Conservation (phyloP, 2,797 vertebrate genomes). For the Tenualosa thibaudeaui region DNA sequence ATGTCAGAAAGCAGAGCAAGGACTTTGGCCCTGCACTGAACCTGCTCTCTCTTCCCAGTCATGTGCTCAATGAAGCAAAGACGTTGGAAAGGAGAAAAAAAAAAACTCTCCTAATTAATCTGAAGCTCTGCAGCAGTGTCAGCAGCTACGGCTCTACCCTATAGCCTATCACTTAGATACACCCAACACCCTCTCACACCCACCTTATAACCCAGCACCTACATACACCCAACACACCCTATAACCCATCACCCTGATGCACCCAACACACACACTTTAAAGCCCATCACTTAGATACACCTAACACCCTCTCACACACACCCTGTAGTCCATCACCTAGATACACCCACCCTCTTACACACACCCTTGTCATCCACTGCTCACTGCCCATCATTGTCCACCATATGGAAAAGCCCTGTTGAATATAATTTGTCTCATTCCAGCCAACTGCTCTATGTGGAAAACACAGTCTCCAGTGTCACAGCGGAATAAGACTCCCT, state of each 20-base stretch:
- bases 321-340: not conserved
- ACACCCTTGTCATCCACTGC: not conserved
- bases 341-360: not conserved
- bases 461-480: too few relatives aligned
- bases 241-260: not conserved
- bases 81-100: constrained; percentile 22
- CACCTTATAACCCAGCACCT: not conserved
- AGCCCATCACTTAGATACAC: too few relatives aligned
- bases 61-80: constrained; percentile 49
- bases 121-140: not conserved
- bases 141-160: not conserved
- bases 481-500: too few relatives aligned
- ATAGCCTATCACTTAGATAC: not conserved
- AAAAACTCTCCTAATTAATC: not conserved
- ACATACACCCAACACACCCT: not conserved
- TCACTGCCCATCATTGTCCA: too few relatives aligned
- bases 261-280: not conserved
- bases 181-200: not conserved
- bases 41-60: constrained; percentile 40
- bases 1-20: not conserved
- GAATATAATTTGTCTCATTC: too few relatives aligned
- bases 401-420: too few relatives aligned
- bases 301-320: not conserved
- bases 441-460: too few relatives aligned
- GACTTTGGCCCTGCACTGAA: constrained; percentile 10